Base-by-base conservation (phyloP, 1,140 invertebrate genomes). In the Samia ricini region DNA sequence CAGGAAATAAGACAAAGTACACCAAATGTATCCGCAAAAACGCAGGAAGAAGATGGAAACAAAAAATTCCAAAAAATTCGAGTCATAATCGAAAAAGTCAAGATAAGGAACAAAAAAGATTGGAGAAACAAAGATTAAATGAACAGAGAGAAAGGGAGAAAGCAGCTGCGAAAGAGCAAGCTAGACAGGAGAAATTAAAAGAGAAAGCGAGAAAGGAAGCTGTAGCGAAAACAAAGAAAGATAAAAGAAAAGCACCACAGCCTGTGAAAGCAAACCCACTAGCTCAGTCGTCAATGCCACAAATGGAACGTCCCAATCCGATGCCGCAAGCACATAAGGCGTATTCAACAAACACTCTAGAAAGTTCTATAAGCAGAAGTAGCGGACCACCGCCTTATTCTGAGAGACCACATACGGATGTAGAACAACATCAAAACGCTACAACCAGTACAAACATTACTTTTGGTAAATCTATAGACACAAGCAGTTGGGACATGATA, bases 401-500 rank as follows among this genome's bases (percentile, higher is more conserved):
- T 2, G 67, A 71, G 29, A n/a, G 21, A 18, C 10, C 56, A 21
- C 66, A 42, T n/a, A 59, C 63, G 42, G 65, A 68, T 55, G 56
- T 57, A 15, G 54, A 56, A 23, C 60, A 59, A 50, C 77, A 74
- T 18, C 21, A 57, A 20, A 69, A 54, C 5, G 69, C 81, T 56
- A 61, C 63, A 8, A 76, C 70, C 6, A 42, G 33, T 42, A 74
- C 74, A 2, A 85, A 90, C 48, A 76, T 73, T 0, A 83, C 62
- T 42, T 88, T 83, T 23, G 57, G 60, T 0, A 81, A 79, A 52
- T 76, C 81, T 0, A 63, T 71, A 18, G 72, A 72, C 23, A 59
- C 68, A 0, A 82, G 81, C n/a, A 91, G 83, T 62, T 91, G 90
- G 90, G 88, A 90, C 54, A 65, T 91, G 56, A 80, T 91, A 60